phyloP scores from a whole-genome alignment of 2,797 vertebrate species.

The Gallirallus australis region DNA sequence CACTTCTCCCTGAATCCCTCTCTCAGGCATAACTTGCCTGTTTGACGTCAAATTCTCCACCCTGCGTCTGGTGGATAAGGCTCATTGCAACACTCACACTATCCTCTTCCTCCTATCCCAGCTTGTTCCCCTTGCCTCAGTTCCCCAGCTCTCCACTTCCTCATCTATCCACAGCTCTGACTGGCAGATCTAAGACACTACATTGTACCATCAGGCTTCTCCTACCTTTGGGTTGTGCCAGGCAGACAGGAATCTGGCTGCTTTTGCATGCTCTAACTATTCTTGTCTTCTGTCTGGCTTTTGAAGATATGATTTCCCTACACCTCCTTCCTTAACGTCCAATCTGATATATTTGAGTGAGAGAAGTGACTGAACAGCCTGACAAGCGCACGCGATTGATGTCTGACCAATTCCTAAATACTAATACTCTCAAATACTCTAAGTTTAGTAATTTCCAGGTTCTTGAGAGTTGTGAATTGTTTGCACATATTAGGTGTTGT shows the following conservation, averaged over 20 bases:
- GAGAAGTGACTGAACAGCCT: neutral
- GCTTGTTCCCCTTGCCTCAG: neutral
- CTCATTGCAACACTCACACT: neutral
- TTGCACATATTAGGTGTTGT: neutral
- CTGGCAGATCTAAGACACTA: neutral
- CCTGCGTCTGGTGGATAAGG: neutral
- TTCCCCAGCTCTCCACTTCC: neutral
- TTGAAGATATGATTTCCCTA: neutral
- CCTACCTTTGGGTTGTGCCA: neutral
- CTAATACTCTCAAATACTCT: neutral
- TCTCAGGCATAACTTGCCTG: neutral
- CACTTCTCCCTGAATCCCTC: neutral
- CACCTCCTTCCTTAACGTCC: neutral
- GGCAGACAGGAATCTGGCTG: neutral
- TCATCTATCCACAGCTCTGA: neutral
- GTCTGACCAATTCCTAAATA: neutral
- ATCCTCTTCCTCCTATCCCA: neutral
- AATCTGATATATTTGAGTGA: neutral
- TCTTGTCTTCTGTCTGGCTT: neutral
- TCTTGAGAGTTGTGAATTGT: neutral
- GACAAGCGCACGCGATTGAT: neutral
- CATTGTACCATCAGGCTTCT: neutral
- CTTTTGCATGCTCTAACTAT: neutral
- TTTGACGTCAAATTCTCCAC: neutral
- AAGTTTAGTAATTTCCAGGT: neutral